Evolutionary conservation across 2,113 vertebrate species (phyloP).

Genomic region (Ondatra zibethicus): DNA sequence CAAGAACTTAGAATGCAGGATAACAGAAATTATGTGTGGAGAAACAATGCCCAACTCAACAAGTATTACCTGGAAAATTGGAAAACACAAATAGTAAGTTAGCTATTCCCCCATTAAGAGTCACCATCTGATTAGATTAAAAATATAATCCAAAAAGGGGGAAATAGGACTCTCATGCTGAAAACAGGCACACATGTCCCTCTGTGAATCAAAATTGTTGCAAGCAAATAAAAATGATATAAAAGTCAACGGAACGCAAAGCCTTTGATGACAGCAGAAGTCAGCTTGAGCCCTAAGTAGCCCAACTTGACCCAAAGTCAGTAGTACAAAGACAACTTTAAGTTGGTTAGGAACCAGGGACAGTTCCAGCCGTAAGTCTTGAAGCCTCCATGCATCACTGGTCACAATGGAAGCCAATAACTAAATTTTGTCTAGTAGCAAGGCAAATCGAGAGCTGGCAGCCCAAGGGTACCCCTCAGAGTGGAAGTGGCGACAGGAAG

Average conservation of each 20-base stretch:
- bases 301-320: not conserved
- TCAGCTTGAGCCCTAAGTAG: not conserved
- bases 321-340: not conserved
- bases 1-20: not conserved
- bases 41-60: not conserved
- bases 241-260: not conserved
- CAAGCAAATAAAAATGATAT: not conserved
- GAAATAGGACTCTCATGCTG: not conserved
- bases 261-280: not conserved
- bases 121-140: not conserved
- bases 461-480: not conserved
- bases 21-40: not conserved
- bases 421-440: not conserved
- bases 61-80: not conserved
- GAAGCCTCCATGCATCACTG: not conserved
- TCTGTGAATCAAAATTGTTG: conserved; percentile 21
- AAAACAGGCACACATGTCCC: not conserved
- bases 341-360: not conserved
- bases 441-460: not conserved
- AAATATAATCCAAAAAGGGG: not conserved
- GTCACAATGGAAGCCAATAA: not conserved
- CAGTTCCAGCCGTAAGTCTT: not conserved
- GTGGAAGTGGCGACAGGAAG: accelerated
- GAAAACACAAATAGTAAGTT: not conserved
- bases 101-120: not conserved